These are phyloP conservation scores for Cynodonichthys magdalenae DNA, from an alignment of 2,797 vertebrate species.

Conservation along the genomic window DNA sequence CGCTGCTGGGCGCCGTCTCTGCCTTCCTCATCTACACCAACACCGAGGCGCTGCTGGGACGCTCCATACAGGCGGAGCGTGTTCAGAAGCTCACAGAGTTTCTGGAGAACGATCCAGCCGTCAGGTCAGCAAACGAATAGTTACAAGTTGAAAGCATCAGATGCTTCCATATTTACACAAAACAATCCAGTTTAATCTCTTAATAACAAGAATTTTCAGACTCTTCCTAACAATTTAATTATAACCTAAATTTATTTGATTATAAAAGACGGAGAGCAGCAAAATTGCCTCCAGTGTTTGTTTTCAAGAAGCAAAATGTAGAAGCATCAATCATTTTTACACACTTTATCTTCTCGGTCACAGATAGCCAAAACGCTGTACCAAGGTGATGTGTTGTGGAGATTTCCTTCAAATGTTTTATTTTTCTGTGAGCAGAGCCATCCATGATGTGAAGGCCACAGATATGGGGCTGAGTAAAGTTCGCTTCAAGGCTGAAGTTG, in stretches of 20 bases:
- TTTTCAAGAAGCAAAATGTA: too few relatives aligned
- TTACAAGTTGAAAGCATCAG: neutral
- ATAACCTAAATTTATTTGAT: too few relatives aligned
- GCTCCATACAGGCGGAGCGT: slow-evolving; percentile 94
- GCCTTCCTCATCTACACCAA: slow-evolving; percentile 98
- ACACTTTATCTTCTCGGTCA: neutral
- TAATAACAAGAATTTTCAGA: too few relatives aligned
- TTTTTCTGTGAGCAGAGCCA: slow-evolving; percentile 84
- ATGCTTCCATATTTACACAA: too few relatives aligned
- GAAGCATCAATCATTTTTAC: too few relatives aligned
- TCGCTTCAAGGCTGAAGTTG: slow-evolving; percentile 98
- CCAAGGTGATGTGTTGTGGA: neutral
- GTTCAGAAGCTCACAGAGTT: slow-evolving; percentile 96
- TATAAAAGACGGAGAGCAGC: neutral
- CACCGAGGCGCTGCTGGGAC: slow-evolving; percentile 93
- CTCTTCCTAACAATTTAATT: neutral
- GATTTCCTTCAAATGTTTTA: neutral
- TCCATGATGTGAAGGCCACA: slow-evolving; percentile 98
- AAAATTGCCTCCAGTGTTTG: neutral
- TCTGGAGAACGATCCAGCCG: slow-evolving; percentile 93
- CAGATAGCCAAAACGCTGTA: neutral
- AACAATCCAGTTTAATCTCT: too few relatives aligned
- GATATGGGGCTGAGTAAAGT: slow-evolving; percentile 97
- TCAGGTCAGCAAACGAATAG: slow-evolving; percentile 84
- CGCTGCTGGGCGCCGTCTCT: slow-evolving; percentile 90